Conservation (phyloP, 2,113 vertebrate genomes). For the Hystrix cristata region DNA sequence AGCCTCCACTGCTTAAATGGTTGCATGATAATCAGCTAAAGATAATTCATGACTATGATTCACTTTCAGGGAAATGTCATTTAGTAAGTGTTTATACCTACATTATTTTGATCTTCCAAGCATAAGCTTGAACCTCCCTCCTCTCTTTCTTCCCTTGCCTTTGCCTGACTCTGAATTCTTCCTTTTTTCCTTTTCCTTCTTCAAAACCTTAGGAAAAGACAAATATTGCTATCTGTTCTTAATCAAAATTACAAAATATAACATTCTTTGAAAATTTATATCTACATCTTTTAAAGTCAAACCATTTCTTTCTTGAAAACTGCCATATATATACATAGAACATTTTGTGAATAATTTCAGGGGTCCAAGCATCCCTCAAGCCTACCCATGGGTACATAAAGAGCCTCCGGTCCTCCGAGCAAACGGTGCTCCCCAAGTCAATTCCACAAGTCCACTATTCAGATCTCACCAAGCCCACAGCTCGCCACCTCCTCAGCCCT, state of each 20-base stretch:
- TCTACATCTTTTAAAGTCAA: slow-evolving; percentile 53
- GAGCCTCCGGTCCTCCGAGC: not conserved
- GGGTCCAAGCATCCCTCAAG: not conserved
- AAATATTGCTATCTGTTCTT: not conserved
- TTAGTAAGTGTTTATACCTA: not conserved
- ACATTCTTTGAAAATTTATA: slow-evolving; percentile 36
- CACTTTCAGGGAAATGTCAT: not conserved
- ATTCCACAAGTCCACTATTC: slow-evolving; percentile 23
- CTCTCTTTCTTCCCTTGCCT: not conserved
- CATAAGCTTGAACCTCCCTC: not conserved
- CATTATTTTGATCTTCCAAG: slow-evolving; percentile 16
- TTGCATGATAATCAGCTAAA: not conserved
- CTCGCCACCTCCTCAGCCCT: not conserved
- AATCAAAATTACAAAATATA: slow-evolving; percentile 26
- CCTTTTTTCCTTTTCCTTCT: not conserved
- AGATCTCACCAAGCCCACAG: not conserved
- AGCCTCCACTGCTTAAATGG: not conserved
- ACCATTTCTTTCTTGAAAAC: not conserved
- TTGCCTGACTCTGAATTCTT: not conserved
- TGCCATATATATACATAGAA: not conserved
- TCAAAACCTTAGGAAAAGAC: slow-evolving; percentile 14
- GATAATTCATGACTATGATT: not conserved
- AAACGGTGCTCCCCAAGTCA: not conserved
- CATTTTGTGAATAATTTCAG: slow-evolving; percentile 2
- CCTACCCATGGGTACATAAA: not conserved